These are phyloP conservation scores for Aphelenchoides bicaudatus DNA, from an alignment of 2,888 invertebrate species.

Conservation along the genomic window DNA sequence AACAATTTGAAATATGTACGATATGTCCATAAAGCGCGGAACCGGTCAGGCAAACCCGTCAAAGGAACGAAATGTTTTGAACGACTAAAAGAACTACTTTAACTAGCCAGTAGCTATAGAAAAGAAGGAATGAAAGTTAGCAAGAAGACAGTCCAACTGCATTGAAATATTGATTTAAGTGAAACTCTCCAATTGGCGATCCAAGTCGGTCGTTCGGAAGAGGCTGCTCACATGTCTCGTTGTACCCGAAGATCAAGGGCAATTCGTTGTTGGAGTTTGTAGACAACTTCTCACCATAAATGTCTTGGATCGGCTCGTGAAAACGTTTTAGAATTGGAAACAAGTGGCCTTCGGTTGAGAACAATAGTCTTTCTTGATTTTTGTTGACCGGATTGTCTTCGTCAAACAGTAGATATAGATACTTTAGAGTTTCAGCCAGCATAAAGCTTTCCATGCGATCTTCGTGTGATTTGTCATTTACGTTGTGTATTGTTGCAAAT, in stretches of 20 bases:
- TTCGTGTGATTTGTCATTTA: slow-evolving; percentile 67
- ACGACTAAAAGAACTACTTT: too few species aligned
- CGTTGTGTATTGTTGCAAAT: slow-evolving; percentile 70
- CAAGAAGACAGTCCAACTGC: slow-evolving; percentile 31
- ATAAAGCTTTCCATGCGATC: slow-evolving; percentile 70
- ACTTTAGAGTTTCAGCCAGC: slow-evolving; percentile 70
- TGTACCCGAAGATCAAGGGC: slow-evolving; percentile 10
- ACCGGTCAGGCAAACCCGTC: not conserved
- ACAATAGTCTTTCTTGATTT: slow-evolving; percentile 65
- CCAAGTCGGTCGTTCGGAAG: slow-evolving; percentile 14
- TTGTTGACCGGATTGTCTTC: slow-evolving; percentile 67
- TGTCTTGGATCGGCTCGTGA: slow-evolving; percentile 1
- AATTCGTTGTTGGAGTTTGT: not conserved
- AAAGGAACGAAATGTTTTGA: not conserved
- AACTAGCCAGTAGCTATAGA: too few species aligned
- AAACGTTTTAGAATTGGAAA: slow-evolving; percentile 63
- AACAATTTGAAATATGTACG: too few species aligned
- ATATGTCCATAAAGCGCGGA: too few species aligned
- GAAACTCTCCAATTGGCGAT: slow-evolving; percentile 30
- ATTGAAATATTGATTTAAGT: slow-evolving; percentile 33
- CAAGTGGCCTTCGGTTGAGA: slow-evolving; percentile 69
- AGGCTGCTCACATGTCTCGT: slow-evolving; percentile 27
- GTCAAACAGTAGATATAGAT: slow-evolving; percentile 69
- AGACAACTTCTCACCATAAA: not conserved
- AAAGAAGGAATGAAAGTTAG: not conserved